Evolutionary conservation across 2,797 vertebrate species (phyloP), one percentile per base, ranked within the genome.

Genomic region (Arnoldichthys spilopterus): DNA sequence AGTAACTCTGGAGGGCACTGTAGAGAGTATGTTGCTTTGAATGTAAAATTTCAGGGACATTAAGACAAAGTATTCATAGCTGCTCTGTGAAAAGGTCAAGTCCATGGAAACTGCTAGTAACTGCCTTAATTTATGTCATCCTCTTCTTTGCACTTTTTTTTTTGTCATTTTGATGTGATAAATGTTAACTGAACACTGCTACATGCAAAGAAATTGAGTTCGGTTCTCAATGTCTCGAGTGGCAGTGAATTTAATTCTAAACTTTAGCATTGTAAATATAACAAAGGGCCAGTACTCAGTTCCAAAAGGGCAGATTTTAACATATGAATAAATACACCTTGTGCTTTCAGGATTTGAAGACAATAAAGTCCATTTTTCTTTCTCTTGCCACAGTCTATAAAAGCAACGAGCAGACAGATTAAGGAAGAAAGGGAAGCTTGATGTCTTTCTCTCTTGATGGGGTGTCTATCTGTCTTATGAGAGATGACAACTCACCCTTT

Each of bases 401-500:
- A 13, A 67, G n/a, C 30, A 34, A 59, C 16, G 24, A 24, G 3
- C 13, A 7, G 22, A 9, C 20, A 15, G 22, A 24, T 43, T 53
- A 37, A n/a, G 7, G 58, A 56, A 37, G 34, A 34, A 28, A 26
- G 4, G 22, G 20, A 9, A 37, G 28, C 53, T 68, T 40, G 47
- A 80, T 82, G 64, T 86, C 85, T 74, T 72, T 45, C 37, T 71
- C 69, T 32, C 80, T 37, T 86, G 89, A 89, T 86, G 88, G 84
- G 84, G 88, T 83, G 86, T 91, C 88, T 88, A 88, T 88, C 84
- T 45, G 80, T 86, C 81, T 40, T 64, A 84, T 92, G 89, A 91
- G 87, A 89, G 87, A 92, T 89, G 91, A 92, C 89, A 90, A 87
- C 85, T 88, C 84, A 87, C 82, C 77, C 85, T 88, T 86, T 85